phyloP scores from a whole-genome alignment of 2,888 invertebrate species.

The Ernsta delagoae region DNA sequence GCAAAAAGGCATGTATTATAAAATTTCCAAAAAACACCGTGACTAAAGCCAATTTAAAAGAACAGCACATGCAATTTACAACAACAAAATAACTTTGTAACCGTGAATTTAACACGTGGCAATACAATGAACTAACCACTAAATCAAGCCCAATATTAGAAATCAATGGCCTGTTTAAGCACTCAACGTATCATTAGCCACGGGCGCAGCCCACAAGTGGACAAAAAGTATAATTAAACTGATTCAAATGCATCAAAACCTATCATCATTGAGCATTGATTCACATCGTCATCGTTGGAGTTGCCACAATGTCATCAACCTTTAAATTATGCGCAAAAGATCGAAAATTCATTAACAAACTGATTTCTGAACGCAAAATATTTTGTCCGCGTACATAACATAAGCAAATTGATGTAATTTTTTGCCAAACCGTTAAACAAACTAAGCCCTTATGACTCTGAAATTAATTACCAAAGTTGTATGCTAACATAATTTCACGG shows the following conservation, averaged over 20 bases:
- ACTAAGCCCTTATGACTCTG: conserved; percentile 6
- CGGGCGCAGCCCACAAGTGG: conserved; percentile 51
- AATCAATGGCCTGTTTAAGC: conserved; percentile 44
- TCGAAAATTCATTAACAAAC: not conserved
- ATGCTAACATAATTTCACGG: conserved; percentile 18
- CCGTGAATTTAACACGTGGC: conserved; percentile 23
- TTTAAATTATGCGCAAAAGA: conserved; percentile 4
- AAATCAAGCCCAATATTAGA: conserved; percentile 47
- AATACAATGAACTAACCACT: conserved; percentile 10
- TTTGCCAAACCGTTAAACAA: not conserved
- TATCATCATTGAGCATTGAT: conserved; percentile 48
- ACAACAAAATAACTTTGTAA: conserved; percentile 7
- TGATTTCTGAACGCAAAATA: not conserved
- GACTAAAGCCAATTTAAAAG: too few relatives aligned
- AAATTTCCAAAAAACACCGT: too few relatives aligned
- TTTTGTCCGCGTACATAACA: not conserved
- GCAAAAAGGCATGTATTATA: too few relatives aligned
- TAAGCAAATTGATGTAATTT: not conserved
- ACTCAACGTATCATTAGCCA: conserved; percentile 56
- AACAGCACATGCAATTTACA: not conserved
- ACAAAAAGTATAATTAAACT: conserved; percentile 62
- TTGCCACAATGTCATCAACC: not conserved
- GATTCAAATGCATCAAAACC: conserved; percentile 50
- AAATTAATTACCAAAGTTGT: conserved; percentile 29
- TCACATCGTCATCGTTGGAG: not conserved